Evolutionary conservation across 1,140 invertebrate species (phyloP), one percentile per base, ranked within the genome.

Genomic region (Proctacanthus coquilletti): DNA sequence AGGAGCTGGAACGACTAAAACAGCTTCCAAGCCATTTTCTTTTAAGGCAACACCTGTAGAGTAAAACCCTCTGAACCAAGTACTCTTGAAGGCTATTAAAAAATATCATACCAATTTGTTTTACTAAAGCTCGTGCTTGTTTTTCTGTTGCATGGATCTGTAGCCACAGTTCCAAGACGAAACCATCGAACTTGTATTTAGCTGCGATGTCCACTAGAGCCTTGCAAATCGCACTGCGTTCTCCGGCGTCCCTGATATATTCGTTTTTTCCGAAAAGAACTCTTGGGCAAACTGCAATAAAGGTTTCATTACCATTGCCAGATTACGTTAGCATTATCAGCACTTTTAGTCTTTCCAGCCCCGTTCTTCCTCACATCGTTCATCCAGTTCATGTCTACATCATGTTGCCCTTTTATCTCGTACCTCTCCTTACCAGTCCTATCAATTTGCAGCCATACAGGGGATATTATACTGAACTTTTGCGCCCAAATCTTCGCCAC

Each of bases 381-480:
- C 42, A 89, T 65, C 86, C 86, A 89, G n/a, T 75, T 72, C 53
- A 74, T 70, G 53, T 93, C 84, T 40, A 87, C 68, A 64, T 86
- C 80, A 58, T 86, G 79, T 3, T 72, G 68, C 9, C 78, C 78
- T 2, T 72, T 69, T 27, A 85, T 60, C 37, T 72, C 66, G 51
- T 78, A 80, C 10, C 64, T 66, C 36, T 69, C 66, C 23, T 57
- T 65, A 46, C 59, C 68, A 18, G 27, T 71, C 55, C 49, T 72
- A 72, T 54, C 38, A 14, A 94, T 59, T 64, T 93, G 84, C 5
- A 97, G 65, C 92, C 93, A 97, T 1, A 96, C 89, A 3, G 93
- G 92, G 10, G 89, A 92, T 3, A 96, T 72, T 45, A 84, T 80
- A 34, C 80, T 80, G 49, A 96, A 89, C 61, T 96, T 97, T 21